phyloP scores from a whole-genome alignment of 2,113 vertebrate genomes.

The Austrofundulus limnaeus region DNA sequence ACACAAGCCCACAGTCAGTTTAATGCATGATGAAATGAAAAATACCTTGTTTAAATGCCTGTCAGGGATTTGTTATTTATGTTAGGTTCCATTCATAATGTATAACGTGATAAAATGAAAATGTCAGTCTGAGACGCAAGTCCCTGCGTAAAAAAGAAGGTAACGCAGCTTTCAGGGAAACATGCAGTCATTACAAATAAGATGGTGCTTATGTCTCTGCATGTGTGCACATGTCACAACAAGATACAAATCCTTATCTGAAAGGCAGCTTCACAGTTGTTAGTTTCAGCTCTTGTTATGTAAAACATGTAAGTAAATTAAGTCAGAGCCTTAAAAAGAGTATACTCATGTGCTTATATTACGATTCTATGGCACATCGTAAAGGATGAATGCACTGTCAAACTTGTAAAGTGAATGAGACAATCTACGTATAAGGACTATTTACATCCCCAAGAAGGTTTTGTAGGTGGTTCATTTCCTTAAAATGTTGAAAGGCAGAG shows the following conservation, averaged over 20 bases:
- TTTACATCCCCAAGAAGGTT: background rate
- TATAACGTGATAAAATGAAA: conserved; percentile 70
- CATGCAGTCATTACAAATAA: conserved; percentile 27
- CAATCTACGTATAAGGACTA: background rate
- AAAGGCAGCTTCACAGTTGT: background rate
- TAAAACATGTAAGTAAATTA: conserved; percentile 7
- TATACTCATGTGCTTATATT: conserved; percentile 11
- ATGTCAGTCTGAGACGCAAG: conserved; percentile 60
- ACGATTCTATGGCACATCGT: conserved; percentile 13
- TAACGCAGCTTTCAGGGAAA: conserved; percentile 39
- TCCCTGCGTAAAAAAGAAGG: conserved; percentile 20
- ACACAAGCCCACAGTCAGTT: conserved; percentile 14
- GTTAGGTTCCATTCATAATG: conserved; percentile 68
- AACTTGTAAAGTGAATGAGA: conserved; percentile 1
- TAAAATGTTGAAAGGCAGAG: too few relatives aligned
- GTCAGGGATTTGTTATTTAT: conserved; percentile 68
- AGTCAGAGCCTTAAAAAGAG: conserved; percentile 7
- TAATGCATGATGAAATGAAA: conserved; percentile 44
- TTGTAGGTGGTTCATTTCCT: background rate
- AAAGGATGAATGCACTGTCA: background rate
- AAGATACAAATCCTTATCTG: conserved; percentile 20
- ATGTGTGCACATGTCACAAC: conserved; percentile 16
- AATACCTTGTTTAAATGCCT: conserved; percentile 62
- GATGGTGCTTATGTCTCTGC: conserved; percentile 1
- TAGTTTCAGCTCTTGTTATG: background rate